phyloP scores from a whole-genome alignment of 2,888 invertebrate species.

The Mythimna lalbum region DNA sequence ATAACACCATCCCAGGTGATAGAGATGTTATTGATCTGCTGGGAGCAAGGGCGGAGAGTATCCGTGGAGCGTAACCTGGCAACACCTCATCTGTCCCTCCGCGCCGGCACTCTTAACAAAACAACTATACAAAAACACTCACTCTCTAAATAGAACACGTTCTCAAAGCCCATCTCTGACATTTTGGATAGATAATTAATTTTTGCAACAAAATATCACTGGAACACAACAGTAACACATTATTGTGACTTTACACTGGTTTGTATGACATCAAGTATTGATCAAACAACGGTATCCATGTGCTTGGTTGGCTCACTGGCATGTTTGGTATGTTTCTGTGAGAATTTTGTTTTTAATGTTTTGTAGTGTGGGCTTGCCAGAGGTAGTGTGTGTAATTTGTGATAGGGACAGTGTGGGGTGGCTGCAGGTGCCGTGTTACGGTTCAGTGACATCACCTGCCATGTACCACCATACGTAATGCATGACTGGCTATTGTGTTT shows the following conservation, averaged over 20 bases:
- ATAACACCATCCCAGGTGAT: constrained; percentile 85
- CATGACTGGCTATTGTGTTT: constrained; percentile 77
- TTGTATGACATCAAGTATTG: constrained; percentile 82
- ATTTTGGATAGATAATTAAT: constrained; percentile 75
- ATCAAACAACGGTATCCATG: constrained; percentile 88
- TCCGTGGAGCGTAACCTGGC: constrained; percentile 85
- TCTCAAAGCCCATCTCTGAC: constrained; percentile 89
- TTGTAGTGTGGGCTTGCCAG: constrained; percentile 67
- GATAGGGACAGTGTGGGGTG: constrained; percentile 78
- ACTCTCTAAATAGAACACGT: constrained; percentile 90
- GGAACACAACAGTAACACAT: constrained; percentile 77
- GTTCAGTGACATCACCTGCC: constrained; percentile 85
- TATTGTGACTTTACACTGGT: constrained; percentile 76
- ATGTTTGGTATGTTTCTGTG: constrained; percentile 64
- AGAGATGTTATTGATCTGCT: constrained; percentile 89
- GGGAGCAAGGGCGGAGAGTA: constrained; percentile 79
- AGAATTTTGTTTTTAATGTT: constrained; percentile 69
- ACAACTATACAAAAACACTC: constrained; percentile 80
- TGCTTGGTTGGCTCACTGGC: constrained; percentile 62
- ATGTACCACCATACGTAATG: constrained; percentile 72
- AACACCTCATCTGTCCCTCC: constrained; percentile 86
- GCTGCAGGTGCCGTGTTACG: constrained; percentile 84
- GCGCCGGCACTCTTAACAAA: constrained; percentile 76
- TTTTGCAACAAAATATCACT: constrained; percentile 68
- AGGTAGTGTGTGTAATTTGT: constrained; percentile 73